phyloP scores from a whole-genome alignment of 1,140 invertebrate species.

The Proales similis region DNA sequence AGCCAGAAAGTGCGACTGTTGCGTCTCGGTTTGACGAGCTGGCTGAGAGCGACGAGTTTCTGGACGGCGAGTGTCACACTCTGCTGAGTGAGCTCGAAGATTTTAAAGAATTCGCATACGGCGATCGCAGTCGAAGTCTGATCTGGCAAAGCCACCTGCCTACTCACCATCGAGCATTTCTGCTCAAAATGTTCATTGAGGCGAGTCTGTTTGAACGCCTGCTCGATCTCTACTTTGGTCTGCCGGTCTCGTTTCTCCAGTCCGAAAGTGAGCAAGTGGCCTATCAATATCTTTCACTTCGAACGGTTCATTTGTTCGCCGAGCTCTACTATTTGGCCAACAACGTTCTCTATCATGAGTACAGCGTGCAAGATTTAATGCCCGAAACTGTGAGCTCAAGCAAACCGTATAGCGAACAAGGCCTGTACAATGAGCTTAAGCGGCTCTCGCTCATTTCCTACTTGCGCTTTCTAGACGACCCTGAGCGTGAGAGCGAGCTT shows the following conservation, averaged over 20 bases:
- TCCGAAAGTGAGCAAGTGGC: background rate
- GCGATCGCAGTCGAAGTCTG: too few species aligned
- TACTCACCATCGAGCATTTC: constrained; percentile 5
- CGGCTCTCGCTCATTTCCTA: constrained; percentile 19
- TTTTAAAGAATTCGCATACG: too few species aligned
- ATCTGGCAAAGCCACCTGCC: constrained; percentile 12
- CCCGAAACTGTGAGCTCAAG: background rate
- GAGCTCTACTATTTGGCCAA: constrained; percentile 29
- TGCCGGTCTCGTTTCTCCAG: constrained; percentile 30
- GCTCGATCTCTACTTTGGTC: constrained; percentile 36
- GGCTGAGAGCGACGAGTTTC: too few species aligned
- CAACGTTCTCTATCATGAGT: constrained; percentile 11
- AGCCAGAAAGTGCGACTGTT: too few species aligned
- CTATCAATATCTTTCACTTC: constrained; percentile 14
- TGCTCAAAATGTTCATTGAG: constrained; percentile 15
- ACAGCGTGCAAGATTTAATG: constrained; percentile 29
- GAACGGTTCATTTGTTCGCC: constrained; percentile 32
- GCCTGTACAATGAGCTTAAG: constrained; percentile 36
- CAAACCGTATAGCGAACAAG: background rate
- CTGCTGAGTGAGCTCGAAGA: too few species aligned
- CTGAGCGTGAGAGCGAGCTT: constrained; percentile 17
- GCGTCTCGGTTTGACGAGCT: too few species aligned
- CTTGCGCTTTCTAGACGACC: background rate
- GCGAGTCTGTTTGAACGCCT: constrained; percentile 13
- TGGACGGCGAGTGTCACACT: too few species aligned